A percentile compares a stretch with the other conserved stretches of the same genome.
These are phyloP conservation scores for Drosophila orosa DNA, from an alignment of 1,140 invertebrate species.

Conservation along the genomic window DNA sequence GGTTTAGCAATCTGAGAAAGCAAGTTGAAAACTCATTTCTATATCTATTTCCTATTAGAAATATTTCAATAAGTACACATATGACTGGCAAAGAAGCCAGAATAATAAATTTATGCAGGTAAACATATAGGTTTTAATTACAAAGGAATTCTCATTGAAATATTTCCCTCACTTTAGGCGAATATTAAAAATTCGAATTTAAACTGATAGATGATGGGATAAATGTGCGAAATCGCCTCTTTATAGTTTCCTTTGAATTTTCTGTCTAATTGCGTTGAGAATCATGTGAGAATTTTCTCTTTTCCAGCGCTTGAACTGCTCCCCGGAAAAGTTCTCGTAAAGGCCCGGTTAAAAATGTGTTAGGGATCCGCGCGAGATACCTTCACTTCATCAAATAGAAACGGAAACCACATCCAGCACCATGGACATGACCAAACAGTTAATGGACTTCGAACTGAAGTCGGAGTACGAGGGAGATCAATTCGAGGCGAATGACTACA, in stretches of 20 bases:
- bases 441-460: constrained; percentile 74
- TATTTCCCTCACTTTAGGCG: neutral
- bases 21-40: neutral
- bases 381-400: constrained; percentile 14
- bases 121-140: constrained; percentile 19
- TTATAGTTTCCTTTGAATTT: constrained; percentile 13
- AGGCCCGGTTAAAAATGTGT: constrained; percentile 40
- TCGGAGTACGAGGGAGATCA: constrained; percentile 51
- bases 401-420: constrained; percentile 25
- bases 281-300: constrained; percentile 14
- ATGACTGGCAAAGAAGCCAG: neutral
- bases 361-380: constrained; percentile 20
- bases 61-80: neutral
- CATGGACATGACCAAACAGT: constrained; percentile 83
- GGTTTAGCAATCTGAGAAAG: neutral
- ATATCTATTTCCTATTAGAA: neutral
- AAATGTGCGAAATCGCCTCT: constrained; percentile 12
- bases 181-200: constrained; percentile 2
- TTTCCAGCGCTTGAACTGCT: constrained; percentile 24
- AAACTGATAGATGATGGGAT: constrained; percentile 17
- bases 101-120: neutral
- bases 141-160: constrained; percentile 1
- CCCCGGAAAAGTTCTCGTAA: constrained; percentile 31
- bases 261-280: neutral
- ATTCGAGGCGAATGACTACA: constrained; percentile 64